Evolutionary conservation across 2,888 invertebrate genomes (phyloP).

Genomic region (Eueremaeus valkanovi): DNA sequence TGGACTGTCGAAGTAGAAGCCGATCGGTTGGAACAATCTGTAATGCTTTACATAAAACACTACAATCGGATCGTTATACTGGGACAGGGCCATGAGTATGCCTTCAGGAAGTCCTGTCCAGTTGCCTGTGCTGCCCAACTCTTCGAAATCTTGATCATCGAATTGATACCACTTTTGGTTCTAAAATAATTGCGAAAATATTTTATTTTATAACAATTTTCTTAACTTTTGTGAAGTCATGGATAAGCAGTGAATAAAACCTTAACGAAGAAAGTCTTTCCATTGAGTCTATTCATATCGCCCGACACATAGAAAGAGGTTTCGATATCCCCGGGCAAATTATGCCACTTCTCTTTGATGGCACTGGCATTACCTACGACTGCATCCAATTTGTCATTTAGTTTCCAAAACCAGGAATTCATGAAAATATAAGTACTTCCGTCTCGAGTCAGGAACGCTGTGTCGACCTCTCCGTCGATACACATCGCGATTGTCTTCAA

Average conservation of each 20-base stretch:
- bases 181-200: background rate
- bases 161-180: background rate
- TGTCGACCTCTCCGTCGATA: constrained; percentile 26
- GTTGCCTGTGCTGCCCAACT: background rate
- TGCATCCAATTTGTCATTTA: background rate
- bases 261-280: constrained; percentile 20
- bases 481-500: constrained; percentile 17
- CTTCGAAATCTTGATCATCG: background rate
- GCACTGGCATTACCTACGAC: background rate
- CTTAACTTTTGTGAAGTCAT: too few relatives aligned
- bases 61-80: background rate
- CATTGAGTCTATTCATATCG: background rate
- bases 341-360: background rate
- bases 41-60: constrained; percentile 1
- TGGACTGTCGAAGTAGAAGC: constrained; percentile 13
- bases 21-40: background rate
- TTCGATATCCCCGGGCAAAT: background rate
- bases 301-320: background rate
- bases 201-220: background rate
- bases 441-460: background rate
- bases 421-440: constrained; percentile 29
- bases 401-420: constrained; percentile 25
- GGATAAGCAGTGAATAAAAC: background rate
- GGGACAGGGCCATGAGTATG: background rate
- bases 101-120: background rate